These are phyloP conservation scores for Balearica regulorum DNA, from an alignment of 2,797 vertebrate species.

Conservation along the genomic window DNA sequence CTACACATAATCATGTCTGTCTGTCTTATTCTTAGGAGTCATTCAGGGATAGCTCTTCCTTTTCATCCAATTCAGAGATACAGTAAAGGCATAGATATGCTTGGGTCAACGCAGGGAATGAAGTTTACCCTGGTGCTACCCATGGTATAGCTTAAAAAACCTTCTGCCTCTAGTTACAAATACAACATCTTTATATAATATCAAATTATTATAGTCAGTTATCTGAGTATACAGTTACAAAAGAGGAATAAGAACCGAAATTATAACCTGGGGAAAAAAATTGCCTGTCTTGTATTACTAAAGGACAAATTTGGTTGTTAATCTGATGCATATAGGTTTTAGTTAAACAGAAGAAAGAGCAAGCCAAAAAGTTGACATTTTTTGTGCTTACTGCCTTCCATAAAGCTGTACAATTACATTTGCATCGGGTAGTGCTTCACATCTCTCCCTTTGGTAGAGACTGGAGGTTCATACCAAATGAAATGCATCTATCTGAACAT, in stretches of 20 bases:
- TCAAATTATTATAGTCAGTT: neutral
- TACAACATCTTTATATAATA: neutral
- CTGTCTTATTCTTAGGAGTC: neutral
- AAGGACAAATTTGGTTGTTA: constrained; percentile 23
- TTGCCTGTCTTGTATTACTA: neutral
- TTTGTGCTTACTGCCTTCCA: neutral
- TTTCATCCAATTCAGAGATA: neutral
- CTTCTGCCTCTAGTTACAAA: neutral
- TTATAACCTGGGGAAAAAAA: neutral
- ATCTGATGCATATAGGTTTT: constrained; percentile 46
- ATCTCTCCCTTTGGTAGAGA: neutral
- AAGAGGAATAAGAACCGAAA: neutral
- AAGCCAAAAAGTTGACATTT: constrained; percentile 22
- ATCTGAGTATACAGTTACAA: neutral
- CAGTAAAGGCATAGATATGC: neutral
- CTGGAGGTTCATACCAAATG: neutral
- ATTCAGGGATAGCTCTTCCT: neutral
- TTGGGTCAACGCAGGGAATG: neutral
- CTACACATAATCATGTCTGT: rapidly evolving
- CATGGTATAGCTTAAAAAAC: neutral
- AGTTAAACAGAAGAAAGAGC: constrained; percentile 54
- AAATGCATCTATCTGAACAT: constrained; percentile 26
- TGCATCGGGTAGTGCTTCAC: neutral
- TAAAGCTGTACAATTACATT: constrained; percentile 33
- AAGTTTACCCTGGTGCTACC: neutral